Percentiles rank a stretch among this genome's conserved stretches.
Evolutionary conservation across 2,888 invertebrate genomes (phyloP).

Genomic region (Norana najaformis): DNA sequence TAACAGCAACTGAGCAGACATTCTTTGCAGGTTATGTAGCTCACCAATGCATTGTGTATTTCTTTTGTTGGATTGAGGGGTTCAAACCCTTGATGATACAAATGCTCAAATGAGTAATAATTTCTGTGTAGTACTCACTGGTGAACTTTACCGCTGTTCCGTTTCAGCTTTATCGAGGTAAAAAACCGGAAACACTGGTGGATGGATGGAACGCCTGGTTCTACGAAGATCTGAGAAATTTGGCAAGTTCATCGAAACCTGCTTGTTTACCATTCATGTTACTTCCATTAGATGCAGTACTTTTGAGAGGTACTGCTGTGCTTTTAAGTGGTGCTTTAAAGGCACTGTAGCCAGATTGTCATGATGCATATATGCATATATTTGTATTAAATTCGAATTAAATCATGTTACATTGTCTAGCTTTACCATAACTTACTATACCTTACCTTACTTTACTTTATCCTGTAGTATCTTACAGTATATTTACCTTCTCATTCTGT

Average conservation of each 20-base stretch:
- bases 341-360: no score
- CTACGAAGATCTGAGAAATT: conserved; percentile 60
- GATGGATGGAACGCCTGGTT: conserved; percentile 69
- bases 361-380: neutral
- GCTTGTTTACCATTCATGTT: neutral
- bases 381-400: neutral
- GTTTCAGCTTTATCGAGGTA: conserved; percentile 41
- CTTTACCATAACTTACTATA: neutral
- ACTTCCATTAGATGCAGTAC: neutral
- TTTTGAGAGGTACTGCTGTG: neutral
- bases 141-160: neutral
- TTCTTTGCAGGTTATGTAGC: no score
- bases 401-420: neutral
- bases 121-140: neutral
- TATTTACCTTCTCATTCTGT: no score
- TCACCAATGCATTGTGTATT: neutral
- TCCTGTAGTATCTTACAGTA: no score
- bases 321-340: neutral
- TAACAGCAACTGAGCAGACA: no score
- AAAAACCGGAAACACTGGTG: conserved; percentile 59
- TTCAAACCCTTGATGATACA: neutral
- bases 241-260: neutral
- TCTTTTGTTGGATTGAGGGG: neutral
- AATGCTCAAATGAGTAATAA: neutral
- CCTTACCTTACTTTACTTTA: no score